A percentile compares a stretch with the other conserved stretches of the same genome.
Conservation (phyloP, 2,113 vertebrate genomes). For the Chiloscyllium plagiosum region DNA sequence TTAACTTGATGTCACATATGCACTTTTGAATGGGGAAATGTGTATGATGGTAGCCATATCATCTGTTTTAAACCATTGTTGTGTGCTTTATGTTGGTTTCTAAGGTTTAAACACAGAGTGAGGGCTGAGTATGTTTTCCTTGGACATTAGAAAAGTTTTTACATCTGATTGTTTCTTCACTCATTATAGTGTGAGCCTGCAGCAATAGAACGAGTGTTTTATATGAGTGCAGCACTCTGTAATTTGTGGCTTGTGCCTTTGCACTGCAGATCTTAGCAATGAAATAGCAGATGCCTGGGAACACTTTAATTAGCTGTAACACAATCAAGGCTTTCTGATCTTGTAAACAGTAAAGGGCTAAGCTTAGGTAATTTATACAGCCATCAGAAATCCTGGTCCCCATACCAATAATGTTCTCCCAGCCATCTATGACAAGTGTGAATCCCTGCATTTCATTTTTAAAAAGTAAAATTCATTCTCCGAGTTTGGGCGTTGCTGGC, state of each 20-base stretch:
- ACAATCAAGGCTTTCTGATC: neutral
- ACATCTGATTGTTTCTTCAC: neutral
- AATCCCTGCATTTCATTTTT: neutral
- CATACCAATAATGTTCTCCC: neutral
- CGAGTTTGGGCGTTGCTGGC: neutral
- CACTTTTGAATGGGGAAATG: neutral
- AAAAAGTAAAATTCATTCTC: neutral
- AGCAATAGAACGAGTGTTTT: neutral
- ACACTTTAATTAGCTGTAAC: neutral
- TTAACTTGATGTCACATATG: neutral
- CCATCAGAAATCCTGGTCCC: neutral
- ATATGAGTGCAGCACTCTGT: neutral
- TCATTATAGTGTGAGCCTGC: neutral
- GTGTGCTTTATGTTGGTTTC: neutral
- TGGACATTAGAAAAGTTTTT: neutral
- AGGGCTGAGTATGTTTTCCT: neutral
- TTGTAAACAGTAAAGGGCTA: conserved; percentile 8
- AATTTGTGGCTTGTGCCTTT: conserved; percentile 14
- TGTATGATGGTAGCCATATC: neutral
- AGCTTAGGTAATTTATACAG: neutral
- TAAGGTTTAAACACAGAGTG: neutral
- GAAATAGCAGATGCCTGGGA: conserved; percentile 17
- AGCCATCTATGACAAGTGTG: neutral
- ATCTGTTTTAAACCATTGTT: neutral
- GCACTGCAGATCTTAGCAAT: neutral